Base-by-base conservation (phyloP, 2,113 vertebrate genomes). In the Calidris pygmaea region DNA sequence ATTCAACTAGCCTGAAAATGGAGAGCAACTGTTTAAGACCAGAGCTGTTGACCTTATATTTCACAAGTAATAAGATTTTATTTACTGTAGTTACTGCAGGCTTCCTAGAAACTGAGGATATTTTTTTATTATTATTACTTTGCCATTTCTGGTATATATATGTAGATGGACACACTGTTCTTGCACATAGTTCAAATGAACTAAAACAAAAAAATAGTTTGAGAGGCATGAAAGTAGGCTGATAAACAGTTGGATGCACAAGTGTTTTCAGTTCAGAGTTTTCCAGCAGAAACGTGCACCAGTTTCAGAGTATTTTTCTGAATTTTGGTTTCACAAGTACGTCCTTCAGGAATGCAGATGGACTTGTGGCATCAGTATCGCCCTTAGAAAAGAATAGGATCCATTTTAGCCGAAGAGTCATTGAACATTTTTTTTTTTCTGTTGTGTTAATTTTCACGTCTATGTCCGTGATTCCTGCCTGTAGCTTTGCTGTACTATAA, bases 1-100 rank as follows among this genome's bases (percentile, higher is more conserved):
- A 96, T 96, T 96, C 96, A 96, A 92, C 72, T 87, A 73, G 80
- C 52, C 83, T 96, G 87, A 96, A 87, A 96, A 96, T 67, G 20
- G 66, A 96, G 71, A 94, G 67, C 78, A 95, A 72, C 67, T 94
- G 89, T 97, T 97, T 88, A 85, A 92, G 78, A 86, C 20, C 60
- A 89, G 73, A 95, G 55, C 86, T 89, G 37, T 41, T 90, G 78
- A 91, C 92, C 62, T 88, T 87, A 41, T 73, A 47, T 96, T 97
- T 96, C 68, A 85, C 67, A 73, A 94, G 65, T 52, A 92, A 30
- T 96, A 88, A 50, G 75, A 41, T 94, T 87, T 91, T 81, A 87
- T 89, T 81, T 93, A 47, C 85, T 86, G 60, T 62, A 80, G 67
- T 86, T 74, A 75, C 85, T 50, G 29, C 41, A 59, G 35, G n/a